Percentiles rank a stretch among this genome's conserved stretches.
Evolutionary conservation across 30 jellyfish, hydroid and myxozoan species (phyloP).

Genomic region (Hydractinia symbiolongicarpus): DNA sequence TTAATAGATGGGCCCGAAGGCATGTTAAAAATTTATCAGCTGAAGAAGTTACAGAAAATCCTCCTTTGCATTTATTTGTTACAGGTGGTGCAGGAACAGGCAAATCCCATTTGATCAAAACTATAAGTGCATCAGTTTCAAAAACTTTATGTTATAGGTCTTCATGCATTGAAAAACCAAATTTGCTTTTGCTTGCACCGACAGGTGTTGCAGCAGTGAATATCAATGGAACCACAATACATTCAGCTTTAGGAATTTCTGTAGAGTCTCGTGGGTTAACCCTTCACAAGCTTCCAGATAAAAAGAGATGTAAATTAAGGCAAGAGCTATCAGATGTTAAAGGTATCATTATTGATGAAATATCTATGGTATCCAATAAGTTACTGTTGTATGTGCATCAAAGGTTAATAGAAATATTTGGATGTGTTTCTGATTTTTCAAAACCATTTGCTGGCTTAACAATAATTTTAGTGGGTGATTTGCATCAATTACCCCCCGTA

Average conservation of each 20-base stretch:
- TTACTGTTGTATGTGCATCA: slow-evolving; percentile 26
- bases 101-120: slow-evolving; percentile 15
- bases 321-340: slow-evolving; percentile 16
- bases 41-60: slow-evolving; percentile 4
- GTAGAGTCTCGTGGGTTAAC: slow-evolving; percentile 22
- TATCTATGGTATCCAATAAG: slow-evolving; percentile 21
- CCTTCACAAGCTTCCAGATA: slow-evolving; percentile 24
- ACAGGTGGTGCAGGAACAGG: slow-evolving; percentile 37
- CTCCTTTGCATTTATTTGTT: slow-evolving; percentile 24
- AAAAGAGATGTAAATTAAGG: slow-evolving; percentile 24
- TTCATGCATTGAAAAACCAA: background rate
- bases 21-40: background rate
- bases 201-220: slow-evolving; percentile 26
- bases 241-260: slow-evolving; percentile 27
- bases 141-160: slow-evolving; percentile 22
- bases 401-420: too few relatives aligned
- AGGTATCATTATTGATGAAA: slow-evolving; percentile 26
- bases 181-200: slow-evolving; percentile 21
- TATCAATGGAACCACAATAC: slow-evolving; percentile 17
- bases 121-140: slow-evolving; percentile 25
- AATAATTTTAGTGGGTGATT: slow-evolving; percentile 7
- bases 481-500: background rate
- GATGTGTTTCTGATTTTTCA: too few relatives aligned
- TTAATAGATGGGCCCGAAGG: background rate
- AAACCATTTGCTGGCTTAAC: slow-evolving; percentile 38